Evolutionary conservation across 2,797 vertebrate genomes (phyloP).

Genomic region (Tapirus indicus): DNA sequence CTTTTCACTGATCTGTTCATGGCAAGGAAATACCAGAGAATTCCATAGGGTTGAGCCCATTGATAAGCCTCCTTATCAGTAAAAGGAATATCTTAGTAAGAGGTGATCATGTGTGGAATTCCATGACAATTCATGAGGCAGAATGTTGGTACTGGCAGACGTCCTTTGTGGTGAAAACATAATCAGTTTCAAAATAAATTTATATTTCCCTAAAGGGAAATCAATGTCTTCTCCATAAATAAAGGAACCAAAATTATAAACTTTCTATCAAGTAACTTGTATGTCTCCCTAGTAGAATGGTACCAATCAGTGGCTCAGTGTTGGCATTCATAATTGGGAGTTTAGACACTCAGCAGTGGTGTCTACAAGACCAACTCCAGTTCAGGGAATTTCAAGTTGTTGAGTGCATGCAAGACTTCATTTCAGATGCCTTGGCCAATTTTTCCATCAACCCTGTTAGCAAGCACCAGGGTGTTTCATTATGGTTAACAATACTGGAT

Average conservation of each 20-base stretch:
- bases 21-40: background rate
- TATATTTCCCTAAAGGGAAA: background rate
- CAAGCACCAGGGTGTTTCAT: background rate
- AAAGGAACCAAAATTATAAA: background rate
- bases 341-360: background rate
- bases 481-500: background rate
- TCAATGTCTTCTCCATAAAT: background rate
- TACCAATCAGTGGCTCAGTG: too few relatives aligned
- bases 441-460: background rate
- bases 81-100: background rate
- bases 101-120: background rate
- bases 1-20: background rate
- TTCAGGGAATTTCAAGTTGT: background rate
- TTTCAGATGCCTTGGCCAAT: background rate
- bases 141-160: background rate
- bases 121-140: background rate
- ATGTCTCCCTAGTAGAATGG: background rate
- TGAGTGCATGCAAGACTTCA: background rate
- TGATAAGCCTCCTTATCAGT: background rate
- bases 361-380: background rate
- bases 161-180: background rate
- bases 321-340: background rate
- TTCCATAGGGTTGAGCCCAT: background rate
- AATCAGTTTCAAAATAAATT: background rate
- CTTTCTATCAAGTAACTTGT: background rate